A percentile compares a stretch with the other conserved stretches of the same genome.
Evolutionary conservation across 2,797 vertebrate genomes (phyloP).

Genomic region (Calcarius lapponicus): DNA sequence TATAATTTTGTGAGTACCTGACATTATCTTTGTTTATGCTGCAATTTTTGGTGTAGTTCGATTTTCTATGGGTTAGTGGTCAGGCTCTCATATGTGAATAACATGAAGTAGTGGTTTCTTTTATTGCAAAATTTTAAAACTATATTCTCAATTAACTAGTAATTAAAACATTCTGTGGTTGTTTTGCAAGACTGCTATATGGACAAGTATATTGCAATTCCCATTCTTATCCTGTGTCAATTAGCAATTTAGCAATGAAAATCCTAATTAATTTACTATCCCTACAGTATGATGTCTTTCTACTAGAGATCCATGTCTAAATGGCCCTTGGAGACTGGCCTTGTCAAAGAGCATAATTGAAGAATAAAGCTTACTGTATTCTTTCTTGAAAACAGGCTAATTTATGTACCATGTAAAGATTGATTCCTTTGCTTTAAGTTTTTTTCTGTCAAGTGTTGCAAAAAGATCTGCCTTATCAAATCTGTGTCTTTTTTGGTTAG

Average conservation of each 20-base stretch:
- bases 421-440: neutral
- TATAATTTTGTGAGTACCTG: neutral
- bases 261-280: neutral
- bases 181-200: neutral
- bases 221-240: neutral
- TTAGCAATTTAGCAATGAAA: constrained; percentile 6
- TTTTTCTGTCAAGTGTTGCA: neutral
- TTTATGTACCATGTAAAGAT: neutral
- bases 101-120: neutral
- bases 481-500: neutral
- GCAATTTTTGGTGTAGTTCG: neutral
- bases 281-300: neutral
- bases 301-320: neutral
- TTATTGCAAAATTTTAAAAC: neutral
- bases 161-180: neutral
- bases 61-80: neutral
- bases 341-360: neutral
- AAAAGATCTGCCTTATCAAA: neutral
- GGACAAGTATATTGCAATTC: neutral
- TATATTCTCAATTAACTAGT: neutral
- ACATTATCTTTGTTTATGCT: neutral
- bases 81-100: neutral
- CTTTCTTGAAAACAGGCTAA: neutral
- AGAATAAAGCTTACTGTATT: neutral
- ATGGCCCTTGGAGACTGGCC: neutral